A percentile compares a stretch with the other conserved stretches of the same genome.
These are phyloP conservation scores for Irena cyanogastra DNA, from an alignment of 2,113 vertebrate genomes.

Conservation along the genomic window DNA sequence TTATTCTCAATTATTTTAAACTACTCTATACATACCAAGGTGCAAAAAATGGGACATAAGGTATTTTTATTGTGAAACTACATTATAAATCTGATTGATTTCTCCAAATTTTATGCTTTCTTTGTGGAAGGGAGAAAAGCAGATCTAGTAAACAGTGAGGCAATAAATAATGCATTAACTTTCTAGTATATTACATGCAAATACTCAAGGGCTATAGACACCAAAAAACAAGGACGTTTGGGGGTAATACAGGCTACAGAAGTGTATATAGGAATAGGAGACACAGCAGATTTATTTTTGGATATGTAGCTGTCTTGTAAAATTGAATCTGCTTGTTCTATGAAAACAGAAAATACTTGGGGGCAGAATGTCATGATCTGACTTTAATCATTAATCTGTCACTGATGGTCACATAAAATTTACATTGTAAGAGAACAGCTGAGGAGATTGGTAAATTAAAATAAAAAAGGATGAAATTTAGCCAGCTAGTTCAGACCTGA, in stretches of 20 bases:
- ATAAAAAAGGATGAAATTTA: not conserved
- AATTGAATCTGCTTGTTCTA: not conserved
- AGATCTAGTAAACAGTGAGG: not conserved
- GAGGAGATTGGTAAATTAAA: not conserved
- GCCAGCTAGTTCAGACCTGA: not conserved
- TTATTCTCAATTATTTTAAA: not conserved
- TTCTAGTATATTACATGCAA: not conserved
- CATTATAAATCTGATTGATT: not conserved
- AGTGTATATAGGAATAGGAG: not conserved
- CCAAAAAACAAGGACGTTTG: not conserved
- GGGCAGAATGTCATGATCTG: not conserved
- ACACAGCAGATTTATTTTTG: slow-evolving; percentile 27
- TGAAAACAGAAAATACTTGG: not conserved
- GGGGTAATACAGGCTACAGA: not conserved
- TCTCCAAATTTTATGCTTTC: not conserved
- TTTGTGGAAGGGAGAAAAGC: not conserved
- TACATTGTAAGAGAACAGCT: not conserved
- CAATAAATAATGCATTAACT: not conserved
- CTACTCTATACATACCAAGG: not conserved
- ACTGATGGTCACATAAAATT: not conserved
- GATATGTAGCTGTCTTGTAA: not conserved
- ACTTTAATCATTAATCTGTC: not conserved
- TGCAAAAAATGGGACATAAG: not conserved
- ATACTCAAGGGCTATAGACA: not conserved
- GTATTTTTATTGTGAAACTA: not conserved